Conservation (phyloP, 2,888 invertebrate species). For the Xestobium rufovillosum region DNA sequence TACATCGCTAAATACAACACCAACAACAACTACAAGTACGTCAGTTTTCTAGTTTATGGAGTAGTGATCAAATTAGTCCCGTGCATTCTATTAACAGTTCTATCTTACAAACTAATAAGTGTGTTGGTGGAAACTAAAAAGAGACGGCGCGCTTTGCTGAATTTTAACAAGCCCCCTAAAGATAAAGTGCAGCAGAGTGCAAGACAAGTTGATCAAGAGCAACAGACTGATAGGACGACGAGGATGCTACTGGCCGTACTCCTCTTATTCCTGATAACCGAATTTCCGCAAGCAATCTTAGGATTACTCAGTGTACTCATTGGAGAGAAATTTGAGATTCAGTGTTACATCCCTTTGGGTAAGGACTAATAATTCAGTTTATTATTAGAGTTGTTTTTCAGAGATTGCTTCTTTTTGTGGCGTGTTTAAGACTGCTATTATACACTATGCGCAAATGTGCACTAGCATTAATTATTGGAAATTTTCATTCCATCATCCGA, state of each 20-base stretch:
- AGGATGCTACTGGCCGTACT: conserved; percentile 84
- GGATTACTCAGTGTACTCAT: conserved; percentile 72
- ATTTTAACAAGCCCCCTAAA: conserved; percentile 37
- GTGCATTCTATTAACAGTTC: conserved; percentile 75
- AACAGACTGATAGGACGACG: conserved; percentile 77
- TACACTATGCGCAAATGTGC: no score
- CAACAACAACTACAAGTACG: conserved; percentile 52
- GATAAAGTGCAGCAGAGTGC: conserved; percentile 35
- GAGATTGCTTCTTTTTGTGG: no score
- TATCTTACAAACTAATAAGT: conserved; percentile 69
- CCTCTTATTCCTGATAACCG: conserved; percentile 79
- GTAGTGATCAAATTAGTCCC: conserved; percentile 89
- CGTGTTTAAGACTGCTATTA: no score
- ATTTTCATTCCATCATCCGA: no score
- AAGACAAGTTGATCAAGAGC: conserved; percentile 45
- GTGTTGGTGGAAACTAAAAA: conserved; percentile 74
- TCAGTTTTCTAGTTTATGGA: conserved; percentile 88
- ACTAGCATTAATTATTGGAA: no score
- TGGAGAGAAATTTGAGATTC: conserved; percentile 65
- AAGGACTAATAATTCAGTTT: no score
- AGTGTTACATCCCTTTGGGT: conserved; percentile 77
- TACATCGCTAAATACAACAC: conserved; percentile 44
- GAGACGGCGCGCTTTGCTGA: conserved; percentile 57
- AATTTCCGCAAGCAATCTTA: conserved; percentile 79
- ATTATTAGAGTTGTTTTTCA: no score